Base-by-base conservation (phyloP, 2,888 invertebrate species). In the Horisme vitalbata region DNA sequence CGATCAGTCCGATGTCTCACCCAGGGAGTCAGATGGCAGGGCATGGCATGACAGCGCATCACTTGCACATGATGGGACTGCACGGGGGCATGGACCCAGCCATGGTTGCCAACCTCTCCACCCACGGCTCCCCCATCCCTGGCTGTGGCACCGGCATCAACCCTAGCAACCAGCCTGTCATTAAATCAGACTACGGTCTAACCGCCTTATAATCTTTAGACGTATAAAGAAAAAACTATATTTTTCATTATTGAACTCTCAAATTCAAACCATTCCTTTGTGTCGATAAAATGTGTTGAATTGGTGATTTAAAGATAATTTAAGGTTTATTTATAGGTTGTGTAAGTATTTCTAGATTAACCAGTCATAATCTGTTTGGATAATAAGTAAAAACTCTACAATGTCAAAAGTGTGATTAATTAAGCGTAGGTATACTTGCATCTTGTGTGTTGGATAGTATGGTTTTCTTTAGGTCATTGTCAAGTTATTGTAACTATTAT, bases 171-270 rank as follows among this genome's bases (percentile, higher is more conserved):
- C 91, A 92, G 59, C 88, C 93, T 54, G 90, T 93, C 70, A 95
- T 95, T 70, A 96, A 96, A 86, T 95, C 95, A 63, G 96, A 96
- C 87, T 96, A 96, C 77, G 96, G 95, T 79, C 92, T 97, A 69
- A 96, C 96, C 77, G 93, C 95, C 87, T 89, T 89, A 89, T 89
- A 89, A 89, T 88, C 83, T 67, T 74, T 79, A 82, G 74, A 79
- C 68, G 69, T 83, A 71, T 85, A 83, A 78, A 83, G 71, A 77
- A 77, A 63, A 80, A 73, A 68, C 71, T 82, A 81, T 88, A 85
- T 87, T 73, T 49, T 88, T 87, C 79, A 78, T 74, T 79, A 81
- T 74, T 57, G 72, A 75, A 85, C 77, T 75, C 63, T 76, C 73
- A 70, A 71, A 73, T 78, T 81, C 79, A 72, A 80, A 88, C 83